phyloP scores from a whole-genome alignment of 2,113 vertebrate genomes.

The Nesoenas mayeri region DNA sequence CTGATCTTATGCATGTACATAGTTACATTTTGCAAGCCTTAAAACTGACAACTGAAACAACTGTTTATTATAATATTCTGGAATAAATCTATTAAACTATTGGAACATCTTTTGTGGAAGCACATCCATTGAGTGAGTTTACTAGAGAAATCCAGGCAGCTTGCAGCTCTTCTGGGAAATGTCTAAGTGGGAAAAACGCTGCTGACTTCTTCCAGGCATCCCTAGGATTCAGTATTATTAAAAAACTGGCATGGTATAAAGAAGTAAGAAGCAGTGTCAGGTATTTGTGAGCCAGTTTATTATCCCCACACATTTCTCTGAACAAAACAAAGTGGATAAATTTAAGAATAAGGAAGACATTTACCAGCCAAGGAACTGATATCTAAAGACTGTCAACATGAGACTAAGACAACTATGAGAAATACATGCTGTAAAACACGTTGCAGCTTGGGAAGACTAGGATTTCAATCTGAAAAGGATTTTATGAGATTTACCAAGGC shows the following conservation, averaged over 20 bases:
- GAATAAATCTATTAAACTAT: constrained; percentile 43
- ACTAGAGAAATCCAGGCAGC: background rate
- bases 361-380: background rate
- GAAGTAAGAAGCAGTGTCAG: background rate
- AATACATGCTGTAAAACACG: background rate
- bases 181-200: background rate
- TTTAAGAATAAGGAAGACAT: constrained; percentile 26
- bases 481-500: constrained; percentile 27
- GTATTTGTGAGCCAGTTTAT: background rate
- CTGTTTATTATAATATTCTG: background rate
- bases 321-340: constrained; percentile 24
- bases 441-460: background rate
- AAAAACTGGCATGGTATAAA: background rate
- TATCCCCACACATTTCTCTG: background rate
- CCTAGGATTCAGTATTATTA: background rate
- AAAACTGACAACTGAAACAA: constrained; percentile 9
- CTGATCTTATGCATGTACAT: background rate
- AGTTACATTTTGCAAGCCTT: constrained; percentile 43
- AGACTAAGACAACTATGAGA: constrained; percentile 13
- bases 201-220: background rate
- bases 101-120: constrained; percentile 15
- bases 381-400: constrained; percentile 23
- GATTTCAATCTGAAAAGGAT: constrained; percentile 41
- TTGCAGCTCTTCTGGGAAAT: background rate
- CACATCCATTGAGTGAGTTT: background rate